phyloP scores from a whole-genome alignment of 2,113 vertebrate species.

The Carlito syrichta region DNA sequence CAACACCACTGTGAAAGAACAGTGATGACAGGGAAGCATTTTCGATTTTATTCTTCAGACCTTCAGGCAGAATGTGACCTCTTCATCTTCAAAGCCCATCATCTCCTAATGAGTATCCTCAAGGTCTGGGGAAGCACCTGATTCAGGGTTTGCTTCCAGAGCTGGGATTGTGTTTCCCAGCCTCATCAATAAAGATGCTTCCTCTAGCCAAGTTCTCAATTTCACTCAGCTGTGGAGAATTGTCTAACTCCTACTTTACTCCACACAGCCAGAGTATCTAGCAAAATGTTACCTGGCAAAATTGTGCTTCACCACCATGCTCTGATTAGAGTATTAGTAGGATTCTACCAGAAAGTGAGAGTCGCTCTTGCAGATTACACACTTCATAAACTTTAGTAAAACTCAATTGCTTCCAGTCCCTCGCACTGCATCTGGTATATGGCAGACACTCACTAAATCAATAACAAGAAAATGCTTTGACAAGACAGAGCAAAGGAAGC shows the following conservation, averaged over 20 bases:
- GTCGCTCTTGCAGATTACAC: neutral
- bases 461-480: neutral
- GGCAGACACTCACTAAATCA: neutral
- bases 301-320: neutral
- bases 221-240: neutral
- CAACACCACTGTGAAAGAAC: neutral
- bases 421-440: neutral
- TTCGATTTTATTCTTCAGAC: neutral
- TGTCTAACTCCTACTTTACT: neutral
- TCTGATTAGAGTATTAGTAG: no score
- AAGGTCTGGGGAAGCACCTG: neutral
- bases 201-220: neutral
- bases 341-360: neutral
- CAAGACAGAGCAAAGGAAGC: neutral
- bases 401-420: neutral
- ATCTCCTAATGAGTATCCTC: neutral
- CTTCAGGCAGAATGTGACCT: neutral
- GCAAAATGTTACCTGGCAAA: neutral
- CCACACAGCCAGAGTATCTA: rapidly evolving
- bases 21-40: neutral
- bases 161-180: neutral
- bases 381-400: neutral
- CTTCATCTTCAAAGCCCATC: neutral
- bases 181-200: neutral
- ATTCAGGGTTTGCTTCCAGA: neutral